Percentiles rank a stretch among this genome's conserved stretches.
Evolutionary conservation across 2,888 invertebrate species (phyloP).

Genomic region (Reticulitermes lucifugus): DNA sequence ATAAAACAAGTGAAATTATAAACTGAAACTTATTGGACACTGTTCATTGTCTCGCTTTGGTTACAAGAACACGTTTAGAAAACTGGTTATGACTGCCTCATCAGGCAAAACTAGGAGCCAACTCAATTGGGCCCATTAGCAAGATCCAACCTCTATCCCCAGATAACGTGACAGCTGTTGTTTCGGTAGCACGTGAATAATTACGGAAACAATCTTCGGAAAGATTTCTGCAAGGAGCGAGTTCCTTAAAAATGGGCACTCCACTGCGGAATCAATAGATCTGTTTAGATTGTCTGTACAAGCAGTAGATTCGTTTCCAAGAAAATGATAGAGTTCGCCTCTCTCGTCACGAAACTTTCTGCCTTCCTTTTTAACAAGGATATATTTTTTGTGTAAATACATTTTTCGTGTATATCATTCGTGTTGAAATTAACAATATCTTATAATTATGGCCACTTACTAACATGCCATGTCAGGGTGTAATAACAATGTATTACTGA

Average conservation of each 20-base stretch:
- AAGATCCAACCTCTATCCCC: too few species aligned
- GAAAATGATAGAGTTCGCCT: not conserved
- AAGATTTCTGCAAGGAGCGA: not conserved
- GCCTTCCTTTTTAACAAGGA: not conserved
- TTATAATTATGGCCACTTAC: slow-evolving; percentile 4
- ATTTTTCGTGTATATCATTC: slow-evolving; percentile 18
- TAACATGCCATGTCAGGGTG: not conserved
- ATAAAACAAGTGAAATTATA: too few species aligned
- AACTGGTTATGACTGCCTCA: too few species aligned
- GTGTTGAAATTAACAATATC: slow-evolving; percentile 15
- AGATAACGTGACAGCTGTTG: not conserved
- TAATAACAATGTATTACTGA: slow-evolving; percentile 11
- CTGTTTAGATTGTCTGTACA: not conserved
- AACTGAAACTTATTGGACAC: too few species aligned
- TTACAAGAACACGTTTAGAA: too few species aligned
- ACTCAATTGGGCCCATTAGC: too few species aligned
- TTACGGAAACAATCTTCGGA: not conserved
- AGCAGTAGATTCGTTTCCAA: not conserved
- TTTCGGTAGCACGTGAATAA: not conserved
- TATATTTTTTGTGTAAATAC: slow-evolving; percentile 19
- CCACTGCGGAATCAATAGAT: not conserved
- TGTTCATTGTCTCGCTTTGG: too few species aligned
- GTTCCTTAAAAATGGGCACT: not conserved
- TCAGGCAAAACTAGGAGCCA: too few species aligned
- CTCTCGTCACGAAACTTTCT: not conserved